Evolutionary conservation across 2,113 vertebrate species (phyloP), one percentile per base, ranked within the genome.

Genomic region (Hippocampus zosterae): DNA sequence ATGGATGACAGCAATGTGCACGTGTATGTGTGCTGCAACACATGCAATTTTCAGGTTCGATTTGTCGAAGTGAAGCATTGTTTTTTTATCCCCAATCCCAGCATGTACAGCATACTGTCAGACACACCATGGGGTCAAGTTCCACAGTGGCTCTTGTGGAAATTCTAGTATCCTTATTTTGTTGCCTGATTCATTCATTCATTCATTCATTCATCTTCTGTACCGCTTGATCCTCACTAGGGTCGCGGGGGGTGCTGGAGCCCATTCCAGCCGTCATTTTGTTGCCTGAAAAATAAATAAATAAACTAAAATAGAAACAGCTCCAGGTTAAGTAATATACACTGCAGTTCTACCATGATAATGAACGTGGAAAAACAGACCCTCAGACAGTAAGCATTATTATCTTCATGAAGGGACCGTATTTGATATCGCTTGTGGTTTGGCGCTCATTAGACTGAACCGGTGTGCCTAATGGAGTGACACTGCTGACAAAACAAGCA

Each of bases 41-140:
- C 65, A 75, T 74, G 72, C 12, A 80, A 65, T 65, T 74, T 87
- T 84, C 80, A 87, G 85, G 27, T 87, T 84, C 80, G 84, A 87
- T 7, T 74, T 50, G 80, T 81, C 78, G 57, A 62, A 70, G 57
- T 69, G 40, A 65, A 65, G 44, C 27, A 21, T 71, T 71, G 29
- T 62, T 56, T 74, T 50, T 25, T 21, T 13, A n/a, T 1, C 25
- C 13, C 25, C 29, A 4, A 44, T 44, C 2, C 11, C 23, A n/a
- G 55, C 9, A 56, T 23, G 42, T 13, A 44, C 42, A 44, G 55
- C n/a, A 57, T 25, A 27, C 52, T 9, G 19, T 55, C 52, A 55
- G 16, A 55, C 19, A n/a, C 55, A 27, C 13, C 23, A 57, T 57
- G 27, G 5, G 23, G 23, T 27, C 4, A 23, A 23, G 23, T 11